These are phyloP conservation scores for Tryphoninae sp. DNA, from an alignment of 2,888 invertebrate species.

Conservation along the genomic window DNA sequence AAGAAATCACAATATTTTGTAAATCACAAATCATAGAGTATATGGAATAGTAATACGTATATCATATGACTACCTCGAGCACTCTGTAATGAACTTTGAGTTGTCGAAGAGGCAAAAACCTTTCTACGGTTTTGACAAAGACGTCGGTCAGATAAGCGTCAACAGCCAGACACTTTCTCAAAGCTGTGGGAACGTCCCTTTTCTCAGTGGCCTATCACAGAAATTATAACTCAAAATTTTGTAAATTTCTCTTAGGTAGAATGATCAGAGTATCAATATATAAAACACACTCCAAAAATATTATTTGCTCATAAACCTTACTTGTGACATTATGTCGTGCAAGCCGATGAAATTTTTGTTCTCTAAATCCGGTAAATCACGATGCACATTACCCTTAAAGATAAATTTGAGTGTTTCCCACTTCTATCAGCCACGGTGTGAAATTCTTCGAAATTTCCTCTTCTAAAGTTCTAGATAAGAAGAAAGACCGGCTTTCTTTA, in stretches of 20 bases:
- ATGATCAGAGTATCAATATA: neutral
- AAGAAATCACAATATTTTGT: neutral
- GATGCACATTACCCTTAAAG: neutral
- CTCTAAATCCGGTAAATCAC: neutral
- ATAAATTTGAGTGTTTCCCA: neutral
- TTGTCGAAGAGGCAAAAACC: constrained; percentile 74
- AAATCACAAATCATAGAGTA: constrained; percentile 8
- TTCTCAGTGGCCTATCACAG: constrained; percentile 65
- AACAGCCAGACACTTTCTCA: constrained; percentile 75
- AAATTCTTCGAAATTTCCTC: neutral
- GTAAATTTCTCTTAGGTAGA: neutral
- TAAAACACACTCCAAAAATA: neutral
- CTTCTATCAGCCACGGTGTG: neutral
- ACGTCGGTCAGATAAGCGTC: constrained; percentile 79
- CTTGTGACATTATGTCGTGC: constrained; percentile 52
- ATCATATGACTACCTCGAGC: constrained; percentile 81
- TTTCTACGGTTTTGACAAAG: constrained; percentile 77
- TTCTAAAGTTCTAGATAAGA: neutral
- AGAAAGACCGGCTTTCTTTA: neutral
- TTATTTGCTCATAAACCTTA: constrained; percentile 32
- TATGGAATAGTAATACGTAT: neutral
- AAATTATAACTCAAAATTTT: neutral
- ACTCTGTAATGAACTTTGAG: constrained; percentile 81
- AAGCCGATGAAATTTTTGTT: neutral
- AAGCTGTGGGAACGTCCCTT: constrained; percentile 73